phyloP scores from a whole-genome alignment of 2,888 invertebrate genomes.

The Lepidocyrtoides sp. region DNA sequence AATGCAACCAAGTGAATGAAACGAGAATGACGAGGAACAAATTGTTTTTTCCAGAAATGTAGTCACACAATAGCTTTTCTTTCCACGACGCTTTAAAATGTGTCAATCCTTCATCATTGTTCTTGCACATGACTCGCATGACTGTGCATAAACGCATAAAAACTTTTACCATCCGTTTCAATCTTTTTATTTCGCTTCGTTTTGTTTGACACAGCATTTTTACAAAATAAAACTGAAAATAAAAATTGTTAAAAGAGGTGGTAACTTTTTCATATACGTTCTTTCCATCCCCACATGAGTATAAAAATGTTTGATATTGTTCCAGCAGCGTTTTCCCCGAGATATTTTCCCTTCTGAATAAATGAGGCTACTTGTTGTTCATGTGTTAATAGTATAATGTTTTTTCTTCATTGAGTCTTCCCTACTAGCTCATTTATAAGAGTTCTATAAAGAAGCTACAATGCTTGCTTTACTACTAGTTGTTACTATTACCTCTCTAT shows the following conservation, averaged over 20 bases:
- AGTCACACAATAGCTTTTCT: background rate
- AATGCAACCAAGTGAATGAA: background rate
- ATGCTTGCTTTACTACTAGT: background rate
- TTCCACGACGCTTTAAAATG: background rate
- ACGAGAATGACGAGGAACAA: slow-evolving; percentile 21
- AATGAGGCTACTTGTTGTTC: background rate
- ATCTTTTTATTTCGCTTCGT: no score
- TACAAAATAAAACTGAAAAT: no score
- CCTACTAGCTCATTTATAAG: background rate
- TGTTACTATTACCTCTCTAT: background rate
- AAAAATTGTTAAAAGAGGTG: no score
- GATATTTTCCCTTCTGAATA: background rate
- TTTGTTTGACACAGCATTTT: no score
- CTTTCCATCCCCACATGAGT: background rate
- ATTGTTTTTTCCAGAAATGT: background rate
- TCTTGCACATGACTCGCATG: background rate
- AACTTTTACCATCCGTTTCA: background rate
- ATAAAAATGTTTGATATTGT: no score
- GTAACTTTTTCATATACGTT: no score
- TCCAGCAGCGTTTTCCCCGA: background rate
- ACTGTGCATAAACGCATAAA: background rate
- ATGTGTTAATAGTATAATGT: background rate
- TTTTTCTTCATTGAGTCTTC: background rate
- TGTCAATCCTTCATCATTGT: background rate
- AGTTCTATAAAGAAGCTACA: background rate